Percentiles rank a stretch among this genome's conserved stretches.
Evolutionary conservation across 1,140 invertebrate genomes (phyloP).

Genomic region (Pogonomyrmex californicus): DNA sequence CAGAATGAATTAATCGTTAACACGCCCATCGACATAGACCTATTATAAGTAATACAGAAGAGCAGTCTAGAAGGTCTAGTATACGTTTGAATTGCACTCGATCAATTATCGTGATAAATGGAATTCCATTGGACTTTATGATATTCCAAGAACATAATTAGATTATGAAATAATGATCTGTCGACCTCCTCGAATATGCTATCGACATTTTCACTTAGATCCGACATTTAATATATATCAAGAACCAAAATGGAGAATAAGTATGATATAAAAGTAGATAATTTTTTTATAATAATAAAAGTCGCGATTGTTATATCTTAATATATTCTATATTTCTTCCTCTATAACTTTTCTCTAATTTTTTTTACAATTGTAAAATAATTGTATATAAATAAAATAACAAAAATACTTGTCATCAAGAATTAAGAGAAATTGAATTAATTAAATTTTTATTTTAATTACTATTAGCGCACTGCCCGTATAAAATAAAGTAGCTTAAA

Average conservation of each 20-base stretch:
- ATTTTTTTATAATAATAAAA: background rate
- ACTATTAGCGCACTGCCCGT: background rate
- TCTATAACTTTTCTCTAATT: background rate
- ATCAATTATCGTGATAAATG: slow-evolving; percentile 73
- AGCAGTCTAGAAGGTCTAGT: slow-evolving; percentile 56
- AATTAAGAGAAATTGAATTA: background rate
- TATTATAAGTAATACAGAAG: slow-evolving; percentile 41
- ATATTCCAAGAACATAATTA: slow-evolving; percentile 64
- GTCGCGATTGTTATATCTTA: background rate
- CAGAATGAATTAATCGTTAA: slow-evolving; percentile 56
- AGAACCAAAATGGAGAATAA: background rate
- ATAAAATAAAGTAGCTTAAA: slow-evolving; percentile 30
- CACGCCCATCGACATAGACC: slow-evolving; percentile 28
- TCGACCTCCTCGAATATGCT: slow-evolving; percentile 38
- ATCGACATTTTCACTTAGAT: background rate
- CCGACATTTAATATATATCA: background rate
- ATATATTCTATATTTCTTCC: background rate
- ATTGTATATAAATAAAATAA: background rate
- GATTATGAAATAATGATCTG: slow-evolving; percentile 66
- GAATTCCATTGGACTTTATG: slow-evolving; percentile 37
- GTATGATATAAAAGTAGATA: background rate
- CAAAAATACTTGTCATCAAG: background rate
- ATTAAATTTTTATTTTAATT: slow-evolving; percentile 25
- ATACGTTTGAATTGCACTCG: slow-evolving; percentile 40
- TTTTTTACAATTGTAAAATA: slow-evolving; percentile 17